These are phyloP conservation scores for Nycticryphes semicollaris DNA, from an alignment of 2,113 vertebrate species.

Conservation along the genomic window DNA sequence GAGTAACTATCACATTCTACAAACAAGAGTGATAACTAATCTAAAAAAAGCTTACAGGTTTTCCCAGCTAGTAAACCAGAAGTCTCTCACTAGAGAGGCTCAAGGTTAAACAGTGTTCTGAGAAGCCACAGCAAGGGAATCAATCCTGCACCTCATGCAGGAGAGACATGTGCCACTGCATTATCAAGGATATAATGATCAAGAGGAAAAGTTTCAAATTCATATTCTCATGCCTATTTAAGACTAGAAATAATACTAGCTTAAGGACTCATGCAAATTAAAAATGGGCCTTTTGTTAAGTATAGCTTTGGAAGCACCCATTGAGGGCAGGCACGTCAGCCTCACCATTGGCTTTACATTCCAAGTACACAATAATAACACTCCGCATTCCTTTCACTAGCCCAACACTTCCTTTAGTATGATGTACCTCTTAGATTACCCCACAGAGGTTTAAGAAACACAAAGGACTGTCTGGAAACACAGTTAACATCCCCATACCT, in stretches of 20 bases:
- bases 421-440: background rate
- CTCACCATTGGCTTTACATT: background rate
- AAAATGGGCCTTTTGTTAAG: background rate
- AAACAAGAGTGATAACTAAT: background rate
- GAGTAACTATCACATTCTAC: background rate
- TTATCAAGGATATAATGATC: background rate
- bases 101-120: background rate
- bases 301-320: background rate
- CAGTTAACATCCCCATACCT: background rate
- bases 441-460: background rate
- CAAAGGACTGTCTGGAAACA: background rate
- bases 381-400: background rate
- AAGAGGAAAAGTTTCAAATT: background rate
- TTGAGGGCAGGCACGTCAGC: background rate
- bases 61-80: background rate
- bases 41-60: background rate
- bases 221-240: background rate
- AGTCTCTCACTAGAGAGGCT: background rate
- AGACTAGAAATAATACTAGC: background rate
- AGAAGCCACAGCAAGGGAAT: background rate
- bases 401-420: background rate
- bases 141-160: background rate
- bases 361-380: background rate
- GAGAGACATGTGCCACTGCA: background rate
- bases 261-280: background rate